These are phyloP conservation scores for Drosophila grimshawi DNA, from an alignment of 1,140 invertebrate species.

Conservation along the genomic window DNA sequence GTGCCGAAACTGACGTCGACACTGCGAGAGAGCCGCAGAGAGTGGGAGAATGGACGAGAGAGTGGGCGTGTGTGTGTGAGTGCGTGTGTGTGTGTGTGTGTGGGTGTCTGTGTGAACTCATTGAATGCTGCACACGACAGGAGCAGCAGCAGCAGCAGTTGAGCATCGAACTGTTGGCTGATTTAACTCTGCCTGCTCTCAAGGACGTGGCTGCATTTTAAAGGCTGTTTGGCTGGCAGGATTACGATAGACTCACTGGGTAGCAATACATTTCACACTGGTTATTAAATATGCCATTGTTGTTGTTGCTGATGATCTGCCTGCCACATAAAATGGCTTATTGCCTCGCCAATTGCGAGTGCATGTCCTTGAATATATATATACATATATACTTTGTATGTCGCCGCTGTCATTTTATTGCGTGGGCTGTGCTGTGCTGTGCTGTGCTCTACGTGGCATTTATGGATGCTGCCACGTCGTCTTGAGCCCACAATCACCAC, in stretches of 20 bases:
- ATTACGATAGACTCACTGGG: too few species aligned
- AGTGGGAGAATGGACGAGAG: background rate
- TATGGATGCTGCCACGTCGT: background rate
- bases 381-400: constrained; percentile 9
- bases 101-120: constrained; percentile 20
- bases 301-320: constrained; percentile 2
- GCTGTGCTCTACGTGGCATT: background rate
- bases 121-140: constrained; percentile 26
- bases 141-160: constrained; percentile 5
- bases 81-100: constrained; percentile 11
- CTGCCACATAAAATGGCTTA: constrained; percentile 55
- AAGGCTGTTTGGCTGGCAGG: background rate
- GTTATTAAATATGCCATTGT: constrained; percentile 54
- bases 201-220: constrained; percentile 59
- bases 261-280: background rate
- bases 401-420: constrained; percentile 16
- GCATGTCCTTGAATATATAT: constrained; percentile 56
- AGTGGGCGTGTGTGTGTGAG: constrained; percentile 10
- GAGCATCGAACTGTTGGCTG: constrained; percentile 14
- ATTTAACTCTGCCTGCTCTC: constrained; percentile 35
- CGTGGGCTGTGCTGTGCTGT: constrained; percentile 4
- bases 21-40: constrained; percentile 7
- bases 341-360: constrained; percentile 40
- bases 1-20: constrained; percentile 50
- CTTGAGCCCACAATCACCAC: constrained; percentile 2